Conservation (phyloP, 2,888 invertebrate genomes). For the Steromphala cineraria region DNA sequence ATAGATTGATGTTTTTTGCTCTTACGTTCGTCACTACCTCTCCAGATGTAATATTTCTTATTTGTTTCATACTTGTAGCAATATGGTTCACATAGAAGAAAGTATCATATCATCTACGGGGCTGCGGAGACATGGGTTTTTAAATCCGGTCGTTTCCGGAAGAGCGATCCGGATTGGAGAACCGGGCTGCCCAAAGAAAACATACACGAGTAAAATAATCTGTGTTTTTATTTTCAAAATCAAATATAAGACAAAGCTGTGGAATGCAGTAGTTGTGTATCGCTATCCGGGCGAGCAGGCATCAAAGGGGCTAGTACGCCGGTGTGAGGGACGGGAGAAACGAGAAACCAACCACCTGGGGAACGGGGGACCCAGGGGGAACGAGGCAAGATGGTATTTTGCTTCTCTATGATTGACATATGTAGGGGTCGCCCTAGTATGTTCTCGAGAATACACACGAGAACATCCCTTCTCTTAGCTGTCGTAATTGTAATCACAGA, state of each 20-base stretch:
- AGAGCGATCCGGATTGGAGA: constrained; percentile 16
- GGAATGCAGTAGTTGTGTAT: constrained; percentile 14
- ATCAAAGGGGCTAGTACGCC: neutral
- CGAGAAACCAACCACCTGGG: neutral
- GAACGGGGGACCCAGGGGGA: neutral
- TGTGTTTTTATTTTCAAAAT: constrained; percentile 17
- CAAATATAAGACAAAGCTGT: neutral
- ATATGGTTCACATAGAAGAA: neutral
- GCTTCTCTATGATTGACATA: constrained; percentile 2
- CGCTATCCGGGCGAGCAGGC: neutral
- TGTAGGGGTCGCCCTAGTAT: constrained; percentile 8
- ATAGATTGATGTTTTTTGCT: constrained; percentile 1
- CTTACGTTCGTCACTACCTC: constrained; percentile 6
- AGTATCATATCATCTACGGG: constrained; percentile 1
- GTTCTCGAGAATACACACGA: constrained; percentile 6
- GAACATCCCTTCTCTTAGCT: neutral
- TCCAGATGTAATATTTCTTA: constrained; percentile 8
- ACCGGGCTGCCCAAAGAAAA: constrained; percentile 1
- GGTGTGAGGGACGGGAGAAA: neutral
- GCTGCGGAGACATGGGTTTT: constrained; percentile 10
- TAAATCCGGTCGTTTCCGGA: constrained; percentile 15
- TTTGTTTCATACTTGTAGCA: constrained; percentile 1
- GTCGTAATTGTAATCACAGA: too few relatives aligned
- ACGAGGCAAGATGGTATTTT: neutral
- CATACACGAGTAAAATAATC: constrained; percentile 3